Base-by-base conservation (phyloP, 2,888 invertebrate species). In the Coleophora deauratella region DNA sequence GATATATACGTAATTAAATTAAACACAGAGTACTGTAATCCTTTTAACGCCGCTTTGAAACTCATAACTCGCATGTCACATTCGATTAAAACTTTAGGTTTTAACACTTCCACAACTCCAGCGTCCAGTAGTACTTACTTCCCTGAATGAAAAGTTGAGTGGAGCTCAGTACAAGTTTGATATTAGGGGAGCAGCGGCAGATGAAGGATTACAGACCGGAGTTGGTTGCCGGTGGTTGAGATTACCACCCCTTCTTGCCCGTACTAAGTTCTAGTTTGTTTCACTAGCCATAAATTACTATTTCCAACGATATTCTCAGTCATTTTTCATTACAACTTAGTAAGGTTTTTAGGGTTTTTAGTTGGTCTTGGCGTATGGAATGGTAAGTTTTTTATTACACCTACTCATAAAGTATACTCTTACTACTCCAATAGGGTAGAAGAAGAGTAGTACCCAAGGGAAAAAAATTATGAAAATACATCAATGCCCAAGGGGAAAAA, bases 141-240 rank as follows among this genome's bases (percentile, higher is more conserved):
- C 6, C 55, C 59, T 64, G 59, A 65, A 61, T 57, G 54, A 51
- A 59, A 66, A 68, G 64, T 67, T 67, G 51, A 54, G 47, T 49
- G 42, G 7, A 9, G 40, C 45, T 42, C 49, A 46, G 62, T 56
- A 49, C 50, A 62, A 67, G 61, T 68, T 68, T 62, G 60, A 62
- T 54, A 54, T 60, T 53, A 56, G 49, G n/a, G 49, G 41, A 31
- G 37, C 49, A 51, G 51, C 54, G 48, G 55, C 50, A 61, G 62
- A 64, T 68, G 68, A 73, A 64, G 62, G 68, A 72, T 73, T 68
- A 69, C 57, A 39, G 27, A 42, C 45, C 46, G 56, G 62, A 70
- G 52, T 52, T 46, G 39, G 35, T 40, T 49, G 39, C 44, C 42
- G 56, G 55, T 59, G 54, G 48, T 50, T 41, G 62, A 59, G 62